A percentile compares a stretch with the other conserved stretches of the same genome.
phyloP scores from a whole-genome alignment of 2,113 vertebrate genomes.

The Furnarius figulus region DNA sequence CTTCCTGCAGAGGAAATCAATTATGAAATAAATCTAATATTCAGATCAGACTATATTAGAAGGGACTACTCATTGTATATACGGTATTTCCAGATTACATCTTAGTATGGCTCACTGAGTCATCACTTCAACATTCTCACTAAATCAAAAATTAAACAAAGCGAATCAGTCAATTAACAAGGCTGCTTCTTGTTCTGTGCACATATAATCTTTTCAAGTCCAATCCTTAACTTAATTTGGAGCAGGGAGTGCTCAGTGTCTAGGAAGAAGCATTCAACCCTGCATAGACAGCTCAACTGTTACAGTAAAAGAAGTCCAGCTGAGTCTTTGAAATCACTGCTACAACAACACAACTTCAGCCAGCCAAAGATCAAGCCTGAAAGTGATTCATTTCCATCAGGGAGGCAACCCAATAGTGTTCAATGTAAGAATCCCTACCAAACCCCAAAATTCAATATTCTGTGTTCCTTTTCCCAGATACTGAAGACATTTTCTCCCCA shows the following conservation, averaged over 20 bases:
- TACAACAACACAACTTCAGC: neutral
- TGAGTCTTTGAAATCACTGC: neutral
- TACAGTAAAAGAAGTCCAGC: neutral
- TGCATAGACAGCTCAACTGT: neutral
- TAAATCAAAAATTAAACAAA: slow-evolving; percentile 57
- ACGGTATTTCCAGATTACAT: slow-evolving; percentile 28
- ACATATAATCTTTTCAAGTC: neutral
- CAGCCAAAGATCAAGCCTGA: neutral
- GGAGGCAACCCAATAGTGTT: neutral
- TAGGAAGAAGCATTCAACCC: neutral
- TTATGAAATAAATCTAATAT: slow-evolving; percentile 43
- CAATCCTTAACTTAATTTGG: slow-evolving; percentile 9
- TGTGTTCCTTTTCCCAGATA: neutral
- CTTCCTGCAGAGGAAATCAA: slow-evolving; percentile 24
- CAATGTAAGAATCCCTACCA: neutral
- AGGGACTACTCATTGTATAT: neutral
- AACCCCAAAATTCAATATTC: neutral
- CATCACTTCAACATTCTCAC: slow-evolving; percentile 22
- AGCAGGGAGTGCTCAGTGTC: neutral
- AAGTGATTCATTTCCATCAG: neutral
- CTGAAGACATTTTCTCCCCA: neutral
- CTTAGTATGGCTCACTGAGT: slow-evolving; percentile 10
- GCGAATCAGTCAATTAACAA: neutral
- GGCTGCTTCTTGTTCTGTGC: slow-evolving; percentile 10
- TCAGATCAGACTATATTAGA: slow-evolving; percentile 26